Conservation (phyloP, 2,888 invertebrate species). For the Choristoneura rosaceana region DNA sequence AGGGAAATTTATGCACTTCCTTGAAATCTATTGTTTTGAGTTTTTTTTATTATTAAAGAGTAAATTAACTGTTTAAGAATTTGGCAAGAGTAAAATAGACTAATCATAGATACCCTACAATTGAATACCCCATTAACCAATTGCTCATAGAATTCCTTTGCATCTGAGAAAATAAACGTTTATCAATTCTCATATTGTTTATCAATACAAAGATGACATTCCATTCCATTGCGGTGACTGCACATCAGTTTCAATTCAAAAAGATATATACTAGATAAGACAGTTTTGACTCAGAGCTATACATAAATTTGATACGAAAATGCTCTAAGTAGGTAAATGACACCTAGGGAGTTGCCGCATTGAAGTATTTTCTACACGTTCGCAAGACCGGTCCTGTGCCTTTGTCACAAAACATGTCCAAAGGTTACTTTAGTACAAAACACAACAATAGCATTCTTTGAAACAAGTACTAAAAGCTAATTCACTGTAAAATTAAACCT, state of each 20-base stretch:
- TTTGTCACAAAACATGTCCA: slow-evolving; percentile 30
- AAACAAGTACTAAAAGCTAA: slow-evolving; percentile 16
- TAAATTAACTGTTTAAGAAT: too few relatives aligned
- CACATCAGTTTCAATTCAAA: background rate
- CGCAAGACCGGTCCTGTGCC: slow-evolving; percentile 18
- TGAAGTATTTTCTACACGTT: slow-evolving; percentile 15
- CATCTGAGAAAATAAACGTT: background rate
- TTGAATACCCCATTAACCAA: background rate
- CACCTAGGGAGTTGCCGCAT: background rate
- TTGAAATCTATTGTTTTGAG: too few relatives aligned
- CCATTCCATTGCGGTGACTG: background rate
- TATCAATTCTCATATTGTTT: slow-evolving; percentile 12
- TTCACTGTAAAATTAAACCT: slow-evolving; percentile 1
- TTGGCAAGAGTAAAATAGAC: too few relatives aligned
- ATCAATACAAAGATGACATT: background rate
- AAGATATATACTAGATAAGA: background rate
- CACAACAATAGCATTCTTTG: slow-evolving; percentile 32
- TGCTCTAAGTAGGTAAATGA: background rate
- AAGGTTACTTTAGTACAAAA: slow-evolving; percentile 30
- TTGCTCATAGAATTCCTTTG: background rate
- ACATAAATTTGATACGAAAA: background rate
- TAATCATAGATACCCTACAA: too few relatives aligned
- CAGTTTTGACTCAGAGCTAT: background rate
- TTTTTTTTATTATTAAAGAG: too few relatives aligned
- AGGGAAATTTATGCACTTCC: too few relatives aligned